phyloP scores from a whole-genome alignment of 37 sponge, comb jelly and placozoan species.

The Halichondria panicea region DNA sequence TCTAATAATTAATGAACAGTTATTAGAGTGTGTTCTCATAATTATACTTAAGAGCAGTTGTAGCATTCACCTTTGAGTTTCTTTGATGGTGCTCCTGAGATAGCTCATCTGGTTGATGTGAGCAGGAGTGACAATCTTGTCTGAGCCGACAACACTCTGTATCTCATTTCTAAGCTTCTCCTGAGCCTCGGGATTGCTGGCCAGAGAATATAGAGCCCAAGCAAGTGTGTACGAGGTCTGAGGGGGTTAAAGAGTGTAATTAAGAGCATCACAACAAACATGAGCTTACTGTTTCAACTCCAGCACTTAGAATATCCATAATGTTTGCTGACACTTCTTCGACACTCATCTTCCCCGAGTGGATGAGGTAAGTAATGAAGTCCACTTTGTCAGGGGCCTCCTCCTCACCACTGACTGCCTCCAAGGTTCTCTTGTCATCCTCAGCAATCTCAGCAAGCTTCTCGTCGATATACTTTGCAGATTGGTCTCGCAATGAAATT shows the following conservation, averaged over 20 bases:
- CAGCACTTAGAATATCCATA: slow-evolving; percentile 8
- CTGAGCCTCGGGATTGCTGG: slow-evolving; percentile 34
- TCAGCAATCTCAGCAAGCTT: slow-evolving; percentile 9
- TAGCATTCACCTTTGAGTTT: slow-evolving; percentile 8
- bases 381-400: slow-evolving; percentile 24
- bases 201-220: slow-evolving; percentile 46
- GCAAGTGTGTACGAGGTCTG: slow-evolving; percentile 50
- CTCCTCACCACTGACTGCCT: not conserved
- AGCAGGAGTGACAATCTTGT: slow-evolving; percentile 19
- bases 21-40: too few species aligned
- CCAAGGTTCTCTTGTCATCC: not conserved
- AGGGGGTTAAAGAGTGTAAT: not conserved
- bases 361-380: slow-evolving; percentile 15
- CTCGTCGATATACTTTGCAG: slow-evolving; percentile 8
- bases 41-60: too few species aligned
- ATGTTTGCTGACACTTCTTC: slow-evolving; percentile 8
- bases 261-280: too few species aligned
- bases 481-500: not conserved
- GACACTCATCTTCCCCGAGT: slow-evolving; percentile 25
- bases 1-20: too few species aligned
- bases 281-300: slow-evolving; percentile 50
- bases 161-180: slow-evolving; percentile 36
- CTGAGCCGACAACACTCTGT: slow-evolving; percentile 9
- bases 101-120: slow-evolving; percentile 43
- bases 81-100: slow-evolving; percentile 49